Evolutionary conservation across 2,113 vertebrate species (phyloP).

Genomic region (Rhea pennata): DNA sequence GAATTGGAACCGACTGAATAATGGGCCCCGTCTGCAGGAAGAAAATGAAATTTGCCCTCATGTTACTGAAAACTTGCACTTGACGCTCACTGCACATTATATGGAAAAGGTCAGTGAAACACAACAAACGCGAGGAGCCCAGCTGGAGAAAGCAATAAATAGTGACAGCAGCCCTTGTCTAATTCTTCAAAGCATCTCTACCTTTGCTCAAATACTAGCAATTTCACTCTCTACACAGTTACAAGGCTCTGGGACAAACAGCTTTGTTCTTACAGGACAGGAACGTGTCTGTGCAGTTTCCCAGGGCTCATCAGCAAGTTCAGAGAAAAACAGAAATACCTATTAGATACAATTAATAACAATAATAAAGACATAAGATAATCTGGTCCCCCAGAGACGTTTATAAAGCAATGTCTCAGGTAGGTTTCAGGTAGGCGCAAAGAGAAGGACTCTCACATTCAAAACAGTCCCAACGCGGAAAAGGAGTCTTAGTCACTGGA

Average conservation of each 20-base stretch:
- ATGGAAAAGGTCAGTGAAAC: slow-evolving; percentile 73
- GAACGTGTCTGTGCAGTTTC: neutral
- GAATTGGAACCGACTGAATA: slow-evolving; percentile 55
- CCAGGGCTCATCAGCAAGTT: accelerated
- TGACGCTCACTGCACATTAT: slow-evolving; percentile 61
- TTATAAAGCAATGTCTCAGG: neutral
- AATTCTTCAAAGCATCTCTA: slow-evolving; percentile 43
- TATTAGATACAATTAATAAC: neutral
- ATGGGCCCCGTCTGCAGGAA: slow-evolving; percentile 57
- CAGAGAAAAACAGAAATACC: neutral
- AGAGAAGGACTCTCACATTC: neutral
- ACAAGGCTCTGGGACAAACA: neutral
- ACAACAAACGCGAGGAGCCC: slow-evolving; percentile 48
- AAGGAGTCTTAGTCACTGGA: accelerated
- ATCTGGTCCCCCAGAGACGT: neutral
- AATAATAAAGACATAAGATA: neutral
- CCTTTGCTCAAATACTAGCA: neutral
- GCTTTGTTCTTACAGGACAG: neutral
- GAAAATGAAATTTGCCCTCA: slow-evolving; percentile 76
- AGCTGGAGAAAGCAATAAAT: slow-evolving; percentile 54
- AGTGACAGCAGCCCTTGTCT: slow-evolving; percentile 46
- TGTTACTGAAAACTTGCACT: slow-evolving; percentile 62
- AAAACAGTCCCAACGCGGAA: accelerated
- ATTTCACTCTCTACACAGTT: neutral
- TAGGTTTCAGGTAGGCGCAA: neutral